A percentile compares a stretch with the other conserved stretches of the same genome.
Evolutionary conservation across 2,888 invertebrate species (phyloP).

Genomic region (Diarsia brunnea): DNA sequence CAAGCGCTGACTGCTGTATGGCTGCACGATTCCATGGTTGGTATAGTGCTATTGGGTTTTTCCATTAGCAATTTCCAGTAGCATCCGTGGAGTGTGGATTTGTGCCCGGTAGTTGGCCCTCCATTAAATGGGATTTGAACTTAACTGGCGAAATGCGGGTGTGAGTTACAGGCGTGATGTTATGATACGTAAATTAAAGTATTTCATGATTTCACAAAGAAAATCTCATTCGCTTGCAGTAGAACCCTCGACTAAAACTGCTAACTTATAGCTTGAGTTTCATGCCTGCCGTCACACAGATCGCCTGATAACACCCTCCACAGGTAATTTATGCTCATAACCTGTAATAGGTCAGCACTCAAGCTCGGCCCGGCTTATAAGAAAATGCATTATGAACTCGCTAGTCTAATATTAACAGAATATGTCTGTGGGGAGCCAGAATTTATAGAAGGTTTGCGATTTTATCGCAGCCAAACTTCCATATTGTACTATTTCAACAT

Average conservation of each 20-base stretch:
- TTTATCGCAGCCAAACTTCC: neutral
- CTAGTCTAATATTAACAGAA: constrained; percentile 28
- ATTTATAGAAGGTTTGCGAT: neutral
- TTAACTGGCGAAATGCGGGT: too few relatives aligned
- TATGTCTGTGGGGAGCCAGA: neutral
- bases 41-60: too few relatives aligned
- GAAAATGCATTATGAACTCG: constrained; percentile 60
- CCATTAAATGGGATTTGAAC: too few relatives aligned
- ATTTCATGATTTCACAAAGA: neutral
- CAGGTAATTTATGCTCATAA: constrained; percentile 74
- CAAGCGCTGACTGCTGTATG: too few relatives aligned
- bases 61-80: too few relatives aligned
- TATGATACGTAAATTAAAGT: too few relatives aligned
- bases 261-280: constrained; percentile 58
- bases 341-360: constrained; percentile 66
- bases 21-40: too few relatives aligned
- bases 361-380: constrained; percentile 33
- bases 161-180: too few relatives aligned
- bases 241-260: constrained; percentile 25
- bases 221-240: constrained; percentile 34
- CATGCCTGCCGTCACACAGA: constrained; percentile 72
- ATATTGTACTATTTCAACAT: neutral
- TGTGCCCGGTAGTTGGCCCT: too few relatives aligned
- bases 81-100: too few relatives aligned
- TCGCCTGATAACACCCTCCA: constrained; percentile 70